Percentiles rank a stretch among this genome's conserved stretches.
These are phyloP conservation scores for Phataginus tricuspis DNA, from an alignment of 2,797 vertebrate genomes.

Conservation along the genomic window DNA sequence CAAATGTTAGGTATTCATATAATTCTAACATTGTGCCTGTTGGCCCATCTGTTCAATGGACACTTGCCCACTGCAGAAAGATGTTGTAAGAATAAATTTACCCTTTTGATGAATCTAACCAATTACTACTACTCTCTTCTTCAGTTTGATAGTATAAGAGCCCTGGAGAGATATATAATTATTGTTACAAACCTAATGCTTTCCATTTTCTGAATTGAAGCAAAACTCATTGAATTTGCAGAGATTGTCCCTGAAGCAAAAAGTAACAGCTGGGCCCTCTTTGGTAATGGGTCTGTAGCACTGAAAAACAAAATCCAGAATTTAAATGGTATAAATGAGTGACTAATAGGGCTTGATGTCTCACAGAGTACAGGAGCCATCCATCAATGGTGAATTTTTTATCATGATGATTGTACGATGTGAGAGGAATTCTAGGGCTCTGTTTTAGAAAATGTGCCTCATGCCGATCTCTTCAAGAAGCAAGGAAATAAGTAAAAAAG, in stretches of 20 bases:
- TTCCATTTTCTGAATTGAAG: conserved; percentile 66
- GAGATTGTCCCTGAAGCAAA: conserved; percentile 66
- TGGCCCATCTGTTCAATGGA: conserved; percentile 55
- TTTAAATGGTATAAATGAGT: conserved; percentile 58
- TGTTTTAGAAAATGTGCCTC: conserved; percentile 48
- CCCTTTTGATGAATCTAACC: conserved; percentile 62
- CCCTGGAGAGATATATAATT: conserved; percentile 60
- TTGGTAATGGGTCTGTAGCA: conserved; percentile 51
- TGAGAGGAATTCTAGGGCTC: conserved; percentile 14
- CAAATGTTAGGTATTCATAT: conserved; percentile 41
- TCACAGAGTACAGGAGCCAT: conserved; percentile 59
- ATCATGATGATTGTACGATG: conserved; percentile 13
- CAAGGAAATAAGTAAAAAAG: conserved; percentile 16
- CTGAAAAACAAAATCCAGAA: conserved; percentile 57
- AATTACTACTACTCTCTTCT: conserved; percentile 56
- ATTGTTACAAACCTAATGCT: conserved; percentile 64
- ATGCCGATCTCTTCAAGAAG: conserved; percentile 9
- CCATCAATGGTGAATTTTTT: conserved; percentile 43
- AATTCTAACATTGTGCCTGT: neutral
- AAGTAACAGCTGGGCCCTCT: conserved; percentile 63
- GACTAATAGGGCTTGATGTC: conserved; percentile 65
- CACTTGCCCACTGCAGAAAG: conserved; percentile 39
- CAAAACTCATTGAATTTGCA: conserved; percentile 65
- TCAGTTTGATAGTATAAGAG: conserved; percentile 55
- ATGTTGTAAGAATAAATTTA: conserved; percentile 64